These are phyloP conservation scores for Ochlodes sylvanus DNA, from an alignment of 2,888 invertebrate species.

Conservation along the genomic window DNA sequence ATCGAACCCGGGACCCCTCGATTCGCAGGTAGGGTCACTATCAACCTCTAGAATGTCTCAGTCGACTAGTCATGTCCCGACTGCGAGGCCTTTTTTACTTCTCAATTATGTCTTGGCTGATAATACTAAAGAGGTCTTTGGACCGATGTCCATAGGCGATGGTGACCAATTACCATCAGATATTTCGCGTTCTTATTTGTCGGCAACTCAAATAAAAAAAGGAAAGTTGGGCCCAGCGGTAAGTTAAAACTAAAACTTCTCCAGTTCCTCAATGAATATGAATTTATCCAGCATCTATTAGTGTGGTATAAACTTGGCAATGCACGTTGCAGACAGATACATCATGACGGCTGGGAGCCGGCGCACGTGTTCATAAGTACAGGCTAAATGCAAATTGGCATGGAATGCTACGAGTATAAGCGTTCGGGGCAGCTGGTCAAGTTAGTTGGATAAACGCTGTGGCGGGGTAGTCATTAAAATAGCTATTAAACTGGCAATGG, in stretches of 20 bases:
- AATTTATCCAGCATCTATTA: neutral
- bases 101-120: too few species aligned
- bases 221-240: too few species aligned
- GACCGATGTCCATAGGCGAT: too few species aligned
- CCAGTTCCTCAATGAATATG: neutral
- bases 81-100: too few species aligned
- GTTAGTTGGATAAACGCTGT: slow-evolving; percentile 1
- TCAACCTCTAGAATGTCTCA: too few species aligned
- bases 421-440: slow-evolving; percentile 4
- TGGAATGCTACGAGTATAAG: slow-evolving; percentile 1
- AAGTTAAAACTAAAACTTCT: neutral
- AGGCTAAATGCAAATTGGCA: slow-evolving; percentile 24
- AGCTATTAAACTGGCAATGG: slow-evolving; percentile 1
- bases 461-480: slow-evolving; percentile 8
- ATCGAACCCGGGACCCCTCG: too few species aligned
- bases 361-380: slow-evolving; percentile 26
- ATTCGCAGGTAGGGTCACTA: too few species aligned
- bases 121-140: too few species aligned
- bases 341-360: slow-evolving; percentile 8
- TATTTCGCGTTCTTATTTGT: too few species aligned
- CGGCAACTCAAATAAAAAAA: too few species aligned
- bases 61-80: too few species aligned
- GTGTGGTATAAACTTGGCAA: slow-evolving; percentile 6
- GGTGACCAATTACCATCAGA: too few species aligned
- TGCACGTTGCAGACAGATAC: slow-evolving; percentile 12